These are phyloP conservation scores for Spizaetus ornatus DNA, from an alignment of 2,113 vertebrate species.

Conservation along the genomic window DNA sequence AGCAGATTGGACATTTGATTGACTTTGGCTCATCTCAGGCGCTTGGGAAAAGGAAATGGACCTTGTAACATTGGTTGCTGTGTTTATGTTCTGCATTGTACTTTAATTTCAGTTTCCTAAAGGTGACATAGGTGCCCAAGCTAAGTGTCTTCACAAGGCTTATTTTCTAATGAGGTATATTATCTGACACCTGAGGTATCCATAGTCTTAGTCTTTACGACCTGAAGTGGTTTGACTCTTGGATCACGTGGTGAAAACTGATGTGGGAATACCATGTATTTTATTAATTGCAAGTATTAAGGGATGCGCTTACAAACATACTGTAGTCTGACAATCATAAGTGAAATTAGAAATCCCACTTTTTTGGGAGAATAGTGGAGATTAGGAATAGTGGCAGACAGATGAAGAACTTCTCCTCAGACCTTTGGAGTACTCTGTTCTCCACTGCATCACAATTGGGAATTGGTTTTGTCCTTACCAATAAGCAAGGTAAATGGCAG, in stretches of 20 bases:
- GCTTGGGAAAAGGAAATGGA: neutral
- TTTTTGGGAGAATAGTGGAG: neutral
- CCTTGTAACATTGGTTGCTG: neutral
- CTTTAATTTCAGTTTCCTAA: neutral
- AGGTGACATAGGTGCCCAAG: neutral
- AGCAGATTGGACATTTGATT: neutral
- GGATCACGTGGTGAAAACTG: neutral
- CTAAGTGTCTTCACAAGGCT: neutral
- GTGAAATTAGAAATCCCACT: neutral
- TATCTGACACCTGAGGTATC: neutral
- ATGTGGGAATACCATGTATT: rapidly evolving
- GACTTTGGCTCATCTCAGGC: neutral
- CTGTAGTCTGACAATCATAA: neutral
- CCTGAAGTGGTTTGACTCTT: neutral
- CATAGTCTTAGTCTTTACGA: neutral
- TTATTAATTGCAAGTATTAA: neutral
- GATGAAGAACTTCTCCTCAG: neutral
- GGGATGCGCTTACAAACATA: neutral
- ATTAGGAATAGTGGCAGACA: neutral
- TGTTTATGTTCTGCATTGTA: neutral
- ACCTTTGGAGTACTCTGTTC: neutral
- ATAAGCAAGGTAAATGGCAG: neutral
- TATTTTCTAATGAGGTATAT: neutral
- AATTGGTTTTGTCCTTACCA: neutral
- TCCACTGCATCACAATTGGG: neutral